Percentiles rank a stretch among this genome's conserved stretches.
These are phyloP conservation scores for Pteria penguin DNA, from an alignment of 2,888 invertebrate species.

Conservation along the genomic window DNA sequence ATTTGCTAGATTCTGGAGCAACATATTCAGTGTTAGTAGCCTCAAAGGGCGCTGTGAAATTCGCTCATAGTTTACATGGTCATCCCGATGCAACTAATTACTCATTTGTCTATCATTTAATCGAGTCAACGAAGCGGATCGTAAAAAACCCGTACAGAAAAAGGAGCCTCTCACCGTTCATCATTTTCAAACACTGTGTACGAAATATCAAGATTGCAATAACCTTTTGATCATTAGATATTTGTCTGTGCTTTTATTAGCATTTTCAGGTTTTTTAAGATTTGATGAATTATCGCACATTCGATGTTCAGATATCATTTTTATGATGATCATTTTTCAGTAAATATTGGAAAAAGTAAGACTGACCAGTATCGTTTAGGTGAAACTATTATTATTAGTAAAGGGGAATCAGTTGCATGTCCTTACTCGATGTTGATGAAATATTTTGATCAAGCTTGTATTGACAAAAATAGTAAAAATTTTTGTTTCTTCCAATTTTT, in stretches of 20 bases:
- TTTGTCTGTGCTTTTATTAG: not conserved
- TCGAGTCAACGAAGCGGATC: not conserved
- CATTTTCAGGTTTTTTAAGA: not conserved
- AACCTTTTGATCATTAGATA: not conserved
- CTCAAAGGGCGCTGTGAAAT: not conserved
- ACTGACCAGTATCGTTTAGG: constrained; percentile 10
- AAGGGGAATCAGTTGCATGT: constrained; percentile 13
- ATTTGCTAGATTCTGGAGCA: not conserved
- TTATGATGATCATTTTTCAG: constrained; percentile 1
- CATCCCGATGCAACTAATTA: not conserved
- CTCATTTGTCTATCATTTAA: not conserved
- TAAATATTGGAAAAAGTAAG: constrained; percentile 12
- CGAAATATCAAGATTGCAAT: not conserved
- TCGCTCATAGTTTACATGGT: not conserved
- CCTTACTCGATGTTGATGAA: constrained; percentile 1
- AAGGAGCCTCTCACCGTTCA: not conserved
- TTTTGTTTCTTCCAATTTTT: constrained; percentile 1
- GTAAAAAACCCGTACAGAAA: not conserved
- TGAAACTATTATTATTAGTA: constrained; percentile 2
- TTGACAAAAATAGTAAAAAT: not conserved
- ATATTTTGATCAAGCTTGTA: constrained; percentile 1
- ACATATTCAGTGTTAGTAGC: not conserved
- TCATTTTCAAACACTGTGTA: not conserved
- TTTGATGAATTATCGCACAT: constrained; percentile 12
- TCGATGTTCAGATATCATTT: constrained; percentile 1